Evolutionary conservation across 1,140 invertebrate species (phyloP).

Genomic region (Wasmannia auropunctata): DNA sequence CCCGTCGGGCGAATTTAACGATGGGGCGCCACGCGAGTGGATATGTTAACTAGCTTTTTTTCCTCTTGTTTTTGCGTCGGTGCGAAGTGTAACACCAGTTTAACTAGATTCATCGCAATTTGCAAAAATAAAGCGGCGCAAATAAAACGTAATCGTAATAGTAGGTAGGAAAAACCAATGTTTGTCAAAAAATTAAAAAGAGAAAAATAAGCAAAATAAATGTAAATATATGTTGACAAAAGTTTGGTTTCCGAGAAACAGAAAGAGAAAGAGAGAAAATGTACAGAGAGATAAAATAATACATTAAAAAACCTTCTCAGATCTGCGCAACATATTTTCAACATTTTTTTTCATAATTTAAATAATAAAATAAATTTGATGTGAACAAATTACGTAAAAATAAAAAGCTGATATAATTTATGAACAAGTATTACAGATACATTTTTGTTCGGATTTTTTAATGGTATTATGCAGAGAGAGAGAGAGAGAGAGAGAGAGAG

Average conservation of each 20-base stretch:
- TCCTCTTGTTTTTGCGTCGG: conserved; percentile 9
- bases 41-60: conserved; percentile 57
- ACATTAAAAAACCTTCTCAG: not conserved
- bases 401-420: not conserved
- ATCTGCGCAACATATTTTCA: not conserved
- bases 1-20: conserved; percentile 52
- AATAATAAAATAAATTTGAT: conserved; percentile 3
- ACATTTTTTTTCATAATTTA: not conserved
- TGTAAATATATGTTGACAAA: not conserved
- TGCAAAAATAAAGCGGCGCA: not conserved
- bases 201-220: not conserved
- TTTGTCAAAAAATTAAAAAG: conserved; percentile 18
- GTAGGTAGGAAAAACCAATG: not conserved
- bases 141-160: conserved; percentile 37
- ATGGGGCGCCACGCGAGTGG: conserved; percentile 43
- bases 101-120: conserved; percentile 53
- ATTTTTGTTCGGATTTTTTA: not conserved
- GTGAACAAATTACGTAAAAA: not conserved
- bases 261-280: too few relatives aligned
- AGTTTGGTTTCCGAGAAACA: not conserved
- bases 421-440: not conserved
- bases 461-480: not conserved
- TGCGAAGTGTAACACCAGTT: not conserved
- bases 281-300: not conserved
- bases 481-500: too few relatives aligned